A percentile compares a stretch with the other conserved stretches of the same genome.
Conservation (phyloP, 2,797 vertebrate species). For the Ctenopoma kingsleyae region DNA sequence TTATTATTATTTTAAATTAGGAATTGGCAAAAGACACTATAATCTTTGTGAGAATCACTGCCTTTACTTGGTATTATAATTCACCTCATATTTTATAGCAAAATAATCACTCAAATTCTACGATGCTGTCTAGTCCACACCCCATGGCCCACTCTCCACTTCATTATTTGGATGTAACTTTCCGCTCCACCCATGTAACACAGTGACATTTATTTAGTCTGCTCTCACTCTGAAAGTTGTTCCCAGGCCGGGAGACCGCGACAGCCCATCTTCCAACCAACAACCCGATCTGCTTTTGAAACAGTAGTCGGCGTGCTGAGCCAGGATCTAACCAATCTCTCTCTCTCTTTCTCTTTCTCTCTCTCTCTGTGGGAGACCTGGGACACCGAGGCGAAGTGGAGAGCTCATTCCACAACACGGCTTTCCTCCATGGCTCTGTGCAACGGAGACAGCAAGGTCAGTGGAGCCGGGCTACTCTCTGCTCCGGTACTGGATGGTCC, state of each 20-base stretch:
- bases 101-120: background rate
- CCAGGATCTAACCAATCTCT: conserved; percentile 44
- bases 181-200: conserved; percentile 73
- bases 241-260: conserved; percentile 39
- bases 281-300: conserved; percentile 44
- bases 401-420: conserved; percentile 76
- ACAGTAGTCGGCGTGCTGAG: conserved; percentile 75
- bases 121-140: conserved; percentile 19
- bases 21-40: no score
- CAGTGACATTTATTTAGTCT: conserved; percentile 57
- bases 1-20: no score
- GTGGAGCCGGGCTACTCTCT: conserved; percentile 65
- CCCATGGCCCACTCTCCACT: conserved; percentile 14
- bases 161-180: conserved; percentile 35
- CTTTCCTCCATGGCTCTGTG: conserved; percentile 92
- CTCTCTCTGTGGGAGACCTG: conserved; percentile 48
- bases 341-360: conserved; percentile 39
- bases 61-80: no score
- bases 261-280: conserved; percentile 21
- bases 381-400: conserved; percentile 68
- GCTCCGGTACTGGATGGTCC: conserved; percentile 4
- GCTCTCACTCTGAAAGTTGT: conserved; percentile 45
- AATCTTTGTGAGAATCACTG: no score
- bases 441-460: conserved; percentile 99
- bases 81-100: background rate